Evolutionary conservation across 2,113 vertebrate species (phyloP), one percentile per base, ranked within the genome.

Genomic region (Alligator mississippiensis): DNA sequence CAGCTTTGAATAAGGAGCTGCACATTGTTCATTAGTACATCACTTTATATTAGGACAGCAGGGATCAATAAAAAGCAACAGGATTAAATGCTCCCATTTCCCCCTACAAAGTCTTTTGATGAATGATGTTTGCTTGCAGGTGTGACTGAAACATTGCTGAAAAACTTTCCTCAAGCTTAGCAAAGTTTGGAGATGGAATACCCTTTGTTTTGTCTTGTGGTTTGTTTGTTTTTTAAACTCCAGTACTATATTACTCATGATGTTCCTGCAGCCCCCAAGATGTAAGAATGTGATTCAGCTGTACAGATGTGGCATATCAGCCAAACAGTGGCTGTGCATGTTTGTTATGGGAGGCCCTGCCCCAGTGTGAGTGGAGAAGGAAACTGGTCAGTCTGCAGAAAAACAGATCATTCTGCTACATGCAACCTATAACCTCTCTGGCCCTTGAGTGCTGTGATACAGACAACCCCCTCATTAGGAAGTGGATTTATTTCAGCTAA

Each of bases 31-130:
- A 72, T 97, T 97, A 97, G 96, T 97, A 94, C 96, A 96, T 97
- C 96, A 97, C 94, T 96, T 97, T 97, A 94, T 93, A 96, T 97
- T 97, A 96, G 94, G 95, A 94, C 97, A 97, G 94, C 84, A 62
- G 96, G 96, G 96, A 97, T 97, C 96, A 94, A 96, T 97, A 96
- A 96, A 97, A 96, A 95, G 82, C 93, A 96, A 96, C 94, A 93
- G 93, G 94, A 97, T 96, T 97, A 97, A 97, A 95, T 89, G 96
- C 92, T 94, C 94, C 95, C 95, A 97, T 61, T 95, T 97, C 88
- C 64, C 92, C 34, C 89, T 77, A 55, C 86, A 83, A 85, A 94
- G 89, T 79, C 84, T 90, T 95, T 92, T 97, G 96, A 97, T 96
- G 94, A 93, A 93, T 87, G 90, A 80, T 83, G 22, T 92, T 97